These are phyloP conservation scores for Itoplectis maculator DNA, from an alignment of 2,888 invertebrate genomes.

Conservation along the genomic window DNA sequence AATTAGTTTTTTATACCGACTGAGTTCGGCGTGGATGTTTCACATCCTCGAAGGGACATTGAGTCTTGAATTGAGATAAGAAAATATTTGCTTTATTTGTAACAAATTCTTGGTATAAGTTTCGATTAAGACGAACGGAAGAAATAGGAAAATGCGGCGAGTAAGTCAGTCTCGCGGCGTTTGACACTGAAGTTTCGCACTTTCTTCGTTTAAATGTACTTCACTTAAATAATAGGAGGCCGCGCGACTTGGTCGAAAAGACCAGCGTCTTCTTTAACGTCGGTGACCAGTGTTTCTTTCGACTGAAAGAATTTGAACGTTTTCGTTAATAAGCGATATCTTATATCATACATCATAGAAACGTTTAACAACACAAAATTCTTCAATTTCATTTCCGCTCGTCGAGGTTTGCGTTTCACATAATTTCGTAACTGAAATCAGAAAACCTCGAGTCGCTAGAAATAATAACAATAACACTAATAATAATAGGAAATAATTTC, in stretches of 20 bases:
- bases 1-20: no score
- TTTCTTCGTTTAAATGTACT: background rate
- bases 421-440: no score
- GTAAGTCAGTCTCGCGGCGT: background rate
- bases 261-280: background rate
- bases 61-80: background rate
- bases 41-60: no score
- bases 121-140: background rate
- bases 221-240: background rate
- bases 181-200: background rate
- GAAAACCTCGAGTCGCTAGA: no score
- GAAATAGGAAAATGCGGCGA: no score
- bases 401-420: no score
- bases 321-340: background rate
- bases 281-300: background rate
- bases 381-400: no score
- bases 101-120: conserved; percentile 10
- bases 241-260: background rate
- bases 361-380: background rate
- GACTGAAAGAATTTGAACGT: background rate
- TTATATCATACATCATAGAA: background rate
- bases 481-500: no score
- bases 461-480: no score
- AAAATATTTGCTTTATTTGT: conserved; percentile 25
- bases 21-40: no score